Base-by-base conservation (phyloP, 37 sponge, comb jelly and placozoan genomes). In the Haliclona indistincta region DNA sequence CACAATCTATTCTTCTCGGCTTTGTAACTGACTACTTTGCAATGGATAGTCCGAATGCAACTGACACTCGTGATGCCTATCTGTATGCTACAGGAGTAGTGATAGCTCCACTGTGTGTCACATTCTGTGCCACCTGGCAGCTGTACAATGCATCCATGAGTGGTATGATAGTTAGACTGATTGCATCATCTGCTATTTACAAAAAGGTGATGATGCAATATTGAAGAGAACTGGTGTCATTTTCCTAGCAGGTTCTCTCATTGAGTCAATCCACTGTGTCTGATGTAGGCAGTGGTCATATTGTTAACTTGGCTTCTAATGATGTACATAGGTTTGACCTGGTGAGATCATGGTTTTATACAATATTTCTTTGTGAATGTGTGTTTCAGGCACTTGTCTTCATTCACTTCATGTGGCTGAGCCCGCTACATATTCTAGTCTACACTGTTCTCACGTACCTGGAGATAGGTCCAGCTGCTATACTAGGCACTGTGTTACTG, bases 281-380 rank as follows among this genome's bases (percentile, higher is more conserved):
- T n/a, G n/a, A n/a, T n/a, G n/a, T n/a, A n/a, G n/a, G n/a, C n/a
- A n/a, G n/a, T n/a, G n/a, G n/a, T n/a, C n/a, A n/a, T 55, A 4
- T 55, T 3, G 4, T 55, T 55, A 28, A 2, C 26, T 28, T 4
- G 75, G 76, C 84, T 6, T 91, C 87, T 26, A 91, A 78, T 70
- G 92, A 91, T 68, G 87, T 86, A 25, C 91, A 91, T 77, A 29
- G 91, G 37, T 76, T 91, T 73, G 91, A 91, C 11, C 38, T 63
- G 77, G 91, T 90, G 19, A 47, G 77, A 25, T 53, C 32, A 38
- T 11, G 15, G 10, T 10, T 47, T 17, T 15, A 47, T 15, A 47
- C 51, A 47, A 17, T 47, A 10, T 47, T 15, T 47, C 13, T 17
- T 47, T 17, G 10, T 17, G 13, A 47, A 17, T 17, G 51, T 49